Evolutionary conservation across 2,797 vertebrate species (phyloP).

Genomic region (Limosa lapponica): DNA sequence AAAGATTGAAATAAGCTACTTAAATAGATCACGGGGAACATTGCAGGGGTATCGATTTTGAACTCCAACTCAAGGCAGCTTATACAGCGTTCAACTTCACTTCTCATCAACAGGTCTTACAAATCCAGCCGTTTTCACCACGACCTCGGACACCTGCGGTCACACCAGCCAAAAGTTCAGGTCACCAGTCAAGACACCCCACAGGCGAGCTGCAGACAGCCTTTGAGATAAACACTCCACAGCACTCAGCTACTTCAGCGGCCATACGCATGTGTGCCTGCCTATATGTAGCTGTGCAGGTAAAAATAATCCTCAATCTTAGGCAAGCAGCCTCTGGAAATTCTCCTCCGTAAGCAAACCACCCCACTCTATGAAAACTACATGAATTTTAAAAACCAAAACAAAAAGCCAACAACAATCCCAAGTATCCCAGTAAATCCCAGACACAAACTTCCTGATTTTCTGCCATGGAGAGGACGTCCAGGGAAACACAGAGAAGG

Average conservation of each 20-base stretch:
- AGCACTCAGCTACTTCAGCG: not conserved
- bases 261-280: fast-evolving
- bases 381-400: not conserved
- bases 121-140: not conserved
- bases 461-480: not conserved
- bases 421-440: not conserved
- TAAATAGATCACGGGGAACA: not conserved
- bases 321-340: not conserved
- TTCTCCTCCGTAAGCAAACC: fast-evolving
- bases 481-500: not conserved
- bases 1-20: not conserved
- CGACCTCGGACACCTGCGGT: fast-evolving
- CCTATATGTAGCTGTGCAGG: not conserved
- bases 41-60: fast-evolving
- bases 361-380: not conserved
- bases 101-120: not conserved
- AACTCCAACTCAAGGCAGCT: not conserved
- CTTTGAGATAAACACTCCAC: not conserved
- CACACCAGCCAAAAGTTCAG: not conserved
- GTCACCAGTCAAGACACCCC: not conserved
- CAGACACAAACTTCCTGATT: not conserved
- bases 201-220: not conserved
- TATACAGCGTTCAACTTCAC: not conserved
- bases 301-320: fast-evolving
- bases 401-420: not conserved